Evolutionary conservation across 2,888 invertebrate species (phyloP).

Genomic region (Eledone cirrhosa): DNA sequence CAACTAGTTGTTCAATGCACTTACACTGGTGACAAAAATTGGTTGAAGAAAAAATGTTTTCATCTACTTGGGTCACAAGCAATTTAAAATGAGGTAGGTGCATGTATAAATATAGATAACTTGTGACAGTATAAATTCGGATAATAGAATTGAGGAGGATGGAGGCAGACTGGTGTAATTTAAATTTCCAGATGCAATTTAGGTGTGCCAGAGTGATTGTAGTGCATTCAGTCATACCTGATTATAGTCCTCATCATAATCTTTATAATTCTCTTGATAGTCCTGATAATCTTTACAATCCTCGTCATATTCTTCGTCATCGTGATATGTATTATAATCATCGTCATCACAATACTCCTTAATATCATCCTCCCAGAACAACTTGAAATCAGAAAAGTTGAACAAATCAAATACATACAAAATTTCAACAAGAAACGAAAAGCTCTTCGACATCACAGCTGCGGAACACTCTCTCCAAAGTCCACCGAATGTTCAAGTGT

Average conservation of each 20-base stretch:
- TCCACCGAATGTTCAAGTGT: too few species aligned
- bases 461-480: too few species aligned
- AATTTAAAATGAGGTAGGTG: slow-evolving; percentile 24
- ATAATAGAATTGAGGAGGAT: slow-evolving; percentile 11
- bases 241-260: slow-evolving; percentile 27
- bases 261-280: slow-evolving; percentile 24
- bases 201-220: slow-evolving; percentile 22
- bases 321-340: slow-evolving; percentile 22
- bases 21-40: slow-evolving; percentile 23
- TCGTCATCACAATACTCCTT: slow-evolving; percentile 24
- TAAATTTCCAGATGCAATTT: slow-evolving; percentile 25
- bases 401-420: slow-evolving; percentile 24
- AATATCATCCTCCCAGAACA: slow-evolving; percentile 28
- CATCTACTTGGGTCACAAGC: slow-evolving; percentile 24
- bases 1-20: slow-evolving; percentile 19
- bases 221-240: slow-evolving; percentile 28
- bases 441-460: neutral
- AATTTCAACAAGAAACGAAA: slow-evolving; percentile 24
- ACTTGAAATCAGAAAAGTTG: slow-evolving; percentile 28
- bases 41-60: slow-evolving; percentile 15
- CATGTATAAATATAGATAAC: slow-evolving; percentile 21
- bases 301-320: slow-evolving; percentile 25
- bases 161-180: slow-evolving; percentile 26
- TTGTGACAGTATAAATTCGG: slow-evolving; percentile 22
- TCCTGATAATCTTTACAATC: slow-evolving; percentile 24